Base-by-base conservation (phyloP, 2,797 vertebrate genomes). In the Chaetophractus vellerosus region DNA sequence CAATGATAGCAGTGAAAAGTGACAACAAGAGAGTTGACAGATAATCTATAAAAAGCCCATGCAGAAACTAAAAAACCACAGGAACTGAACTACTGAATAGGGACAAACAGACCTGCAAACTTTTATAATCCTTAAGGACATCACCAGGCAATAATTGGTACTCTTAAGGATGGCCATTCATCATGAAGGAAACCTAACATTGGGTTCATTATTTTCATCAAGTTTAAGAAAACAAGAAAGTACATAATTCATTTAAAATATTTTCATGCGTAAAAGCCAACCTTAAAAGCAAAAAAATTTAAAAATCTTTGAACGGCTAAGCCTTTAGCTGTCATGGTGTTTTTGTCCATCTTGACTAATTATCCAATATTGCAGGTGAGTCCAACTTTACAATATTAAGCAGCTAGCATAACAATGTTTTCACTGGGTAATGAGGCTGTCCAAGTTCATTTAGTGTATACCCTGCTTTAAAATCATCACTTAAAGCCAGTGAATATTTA, bases 11-110 rank as follows among this genome's bases (percentile, higher is more conserved):
- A 72, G 33, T 38, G 76, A 88, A 83, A 80, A 72, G n/a, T 72
- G 82, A 85, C 59, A 84, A 36, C 21, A 88, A 88, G 59, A 3
- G 18, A 61, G 38, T 36, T 45, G 83, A 75, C 52, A 96, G 88
- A 57, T 95, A 95, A 90, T 96, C 93, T 83, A 78, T 91, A 45
- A 28, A 88, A 75, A 92, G 8, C 23, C 10, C 50, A 19, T 10
- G 69, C 15, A 82, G 66, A 66, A 89, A 86, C 31, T 80, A 33
- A 66, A 69, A 96, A 66, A 28, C 24, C 48, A 59, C 14, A 93
- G 68, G 6, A 78, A 28, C 83, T 38, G 55, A 69, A 14, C 55
- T 89, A 64, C 48, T 78, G 74, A 83, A n/a, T 52, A 81, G 50
- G 38, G 11, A 2, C 55, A 88, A 92, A 85, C 50, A 85, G 21